Conservation (phyloP, 2,113 vertebrate genomes). For the Glaucomys volans region DNA sequence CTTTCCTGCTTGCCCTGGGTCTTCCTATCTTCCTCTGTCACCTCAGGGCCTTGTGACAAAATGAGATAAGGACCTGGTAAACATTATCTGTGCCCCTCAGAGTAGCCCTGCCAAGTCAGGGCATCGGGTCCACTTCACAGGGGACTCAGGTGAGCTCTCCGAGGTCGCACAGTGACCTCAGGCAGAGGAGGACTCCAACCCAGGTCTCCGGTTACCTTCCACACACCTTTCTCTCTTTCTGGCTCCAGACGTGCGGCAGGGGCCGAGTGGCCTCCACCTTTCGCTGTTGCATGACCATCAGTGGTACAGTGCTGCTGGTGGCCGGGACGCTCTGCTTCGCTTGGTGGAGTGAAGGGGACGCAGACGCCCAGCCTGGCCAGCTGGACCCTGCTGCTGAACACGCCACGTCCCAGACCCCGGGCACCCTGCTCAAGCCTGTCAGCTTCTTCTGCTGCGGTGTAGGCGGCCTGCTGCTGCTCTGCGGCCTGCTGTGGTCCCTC, state of each 20-base stretch:
- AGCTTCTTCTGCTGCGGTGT: slow-evolving; percentile 86
- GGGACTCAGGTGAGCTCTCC: background rate
- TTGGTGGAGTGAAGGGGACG: slow-evolving; percentile 85
- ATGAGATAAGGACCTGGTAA: background rate
- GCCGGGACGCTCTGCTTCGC: slow-evolving; percentile 85
- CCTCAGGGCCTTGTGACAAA: rapidly evolving
- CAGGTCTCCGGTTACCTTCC: background rate
- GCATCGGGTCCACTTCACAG: background rate
- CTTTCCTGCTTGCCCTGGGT: background rate
- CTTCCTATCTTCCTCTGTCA: background rate
- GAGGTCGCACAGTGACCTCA: background rate
- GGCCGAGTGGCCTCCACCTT: slow-evolving; percentile 74
- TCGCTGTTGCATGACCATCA: slow-evolving; percentile 81
- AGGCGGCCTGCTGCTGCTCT: slow-evolving; percentile 86
- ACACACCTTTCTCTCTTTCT: background rate
- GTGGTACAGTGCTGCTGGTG: slow-evolving; percentile 83
- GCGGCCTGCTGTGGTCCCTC: slow-evolving; percentile 85
- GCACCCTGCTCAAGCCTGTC: slow-evolving; percentile 82
- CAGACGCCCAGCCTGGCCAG: slow-evolving; percentile 50
- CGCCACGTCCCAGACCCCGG: background rate
- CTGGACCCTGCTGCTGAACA: rapidly evolving
- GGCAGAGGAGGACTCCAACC: background rate
- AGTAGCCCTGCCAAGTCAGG: background rate
- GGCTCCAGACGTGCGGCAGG: background rate
- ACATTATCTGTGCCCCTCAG: background rate